Base-by-base conservation (phyloP, 2,113 vertebrate species). In the Mus spicilegus region DNA sequence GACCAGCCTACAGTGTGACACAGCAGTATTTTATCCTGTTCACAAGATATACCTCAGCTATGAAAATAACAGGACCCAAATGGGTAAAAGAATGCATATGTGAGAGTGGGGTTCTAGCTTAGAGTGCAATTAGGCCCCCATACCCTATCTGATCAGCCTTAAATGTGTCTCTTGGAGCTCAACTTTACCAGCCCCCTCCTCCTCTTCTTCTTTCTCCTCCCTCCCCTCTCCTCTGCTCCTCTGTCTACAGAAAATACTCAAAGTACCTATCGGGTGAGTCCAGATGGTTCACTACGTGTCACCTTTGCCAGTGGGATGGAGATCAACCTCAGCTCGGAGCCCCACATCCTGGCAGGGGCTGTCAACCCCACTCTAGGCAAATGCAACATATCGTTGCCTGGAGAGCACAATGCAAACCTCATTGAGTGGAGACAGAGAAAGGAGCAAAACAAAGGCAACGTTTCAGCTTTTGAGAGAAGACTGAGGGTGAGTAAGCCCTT, bases 401-500 rank as follows among this genome's bases (percentile, higher is more conserved):
- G 99, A 87, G 99, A 99, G 96, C 99, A 99, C 88, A 99, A 99
- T 89, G 99, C 99, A 78, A 99, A 99, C 97, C 99, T 99, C 90
- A 99, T 99, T 46, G 99, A 99, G 98, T 99, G 99, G 99, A 98
- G 99, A 96, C 99, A 99, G 98, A 98, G 99, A 95, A 99, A 99
- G 92, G 99, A 99, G 95, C 99, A 99, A 98, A 99, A 98, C 98
- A 99, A 99, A 98, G 99, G 99, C 81, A 99, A 99, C 98, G 98
- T 99, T 98, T 99, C 99, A 51, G 99, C 99, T 0, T 99, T 99
- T 94, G 99, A 99, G 97, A 99, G 99, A 97, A 98, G 99, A 89
- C 99, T 99, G 89, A 98, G 99, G 99, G 99, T 99, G 99, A 99
- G 98, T 99, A 99, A 99, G 98, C n/a, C 75, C 97, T 96, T 94